These are phyloP conservation scores for Chiroxiphia lanceolata DNA, from an alignment of 2,797 vertebrate species.

Conservation along the genomic window DNA sequence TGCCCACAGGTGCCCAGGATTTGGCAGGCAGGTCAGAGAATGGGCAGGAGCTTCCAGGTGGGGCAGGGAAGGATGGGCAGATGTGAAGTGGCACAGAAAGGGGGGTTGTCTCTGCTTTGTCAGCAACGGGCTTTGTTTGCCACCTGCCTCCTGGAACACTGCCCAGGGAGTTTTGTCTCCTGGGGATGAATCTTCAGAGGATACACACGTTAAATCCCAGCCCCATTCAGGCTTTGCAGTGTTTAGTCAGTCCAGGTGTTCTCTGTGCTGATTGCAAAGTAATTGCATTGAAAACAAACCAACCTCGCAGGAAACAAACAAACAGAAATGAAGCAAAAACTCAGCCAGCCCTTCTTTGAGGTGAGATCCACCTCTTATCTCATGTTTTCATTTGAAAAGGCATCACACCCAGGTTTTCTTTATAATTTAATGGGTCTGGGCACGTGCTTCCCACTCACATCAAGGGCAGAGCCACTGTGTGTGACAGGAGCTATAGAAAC, in stretches of 20 bases:
- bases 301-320: neutral
- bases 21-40: neutral
- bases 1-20: neutral
- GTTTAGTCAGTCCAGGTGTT: neutral
- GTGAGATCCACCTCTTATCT: neutral
- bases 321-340: neutral
- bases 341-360: neutral
- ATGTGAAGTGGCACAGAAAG: neutral
- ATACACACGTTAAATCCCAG: neutral
- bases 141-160: neutral
- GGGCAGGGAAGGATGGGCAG: accelerated
- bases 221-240: neutral
- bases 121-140: neutral
- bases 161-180: neutral
- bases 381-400: neutral
- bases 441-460: accelerated
- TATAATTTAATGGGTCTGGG: accelerated
- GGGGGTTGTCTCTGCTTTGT: neutral
- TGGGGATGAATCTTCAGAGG: neutral
- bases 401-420: neutral
- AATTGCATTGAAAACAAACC: neutral
- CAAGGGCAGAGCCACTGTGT: accelerated
- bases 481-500: neutral
- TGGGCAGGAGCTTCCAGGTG: neutral
- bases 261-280: neutral